phyloP scores from a whole-genome alignment of 2,888 invertebrate species.

The Clepsis dumicolana region DNA sequence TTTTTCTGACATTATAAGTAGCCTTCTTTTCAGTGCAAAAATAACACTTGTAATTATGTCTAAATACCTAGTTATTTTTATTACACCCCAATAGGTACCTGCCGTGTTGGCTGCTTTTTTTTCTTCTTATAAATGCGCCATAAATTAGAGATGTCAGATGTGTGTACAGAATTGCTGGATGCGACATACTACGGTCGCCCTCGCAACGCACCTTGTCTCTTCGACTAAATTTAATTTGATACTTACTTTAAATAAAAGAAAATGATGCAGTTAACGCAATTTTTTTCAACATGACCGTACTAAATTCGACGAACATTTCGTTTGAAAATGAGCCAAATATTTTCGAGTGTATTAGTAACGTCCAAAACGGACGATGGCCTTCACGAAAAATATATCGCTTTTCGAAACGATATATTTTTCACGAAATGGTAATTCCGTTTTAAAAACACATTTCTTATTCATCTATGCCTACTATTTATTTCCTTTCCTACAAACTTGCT shows the following conservation, averaged over 20 bases:
- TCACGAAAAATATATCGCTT: constrained; percentile 30
- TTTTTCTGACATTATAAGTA: too few relatives aligned
- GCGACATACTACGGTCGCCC: neutral
- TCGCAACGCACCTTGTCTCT: neutral
- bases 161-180: neutral
- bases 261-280: neutral
- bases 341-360: constrained; percentile 48
- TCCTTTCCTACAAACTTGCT: neutral
- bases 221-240: neutral
- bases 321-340: constrained; percentile 44
- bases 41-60: too few relatives aligned
- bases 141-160: neutral
- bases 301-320: constrained; percentile 16
- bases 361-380: constrained; percentile 61
- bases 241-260: neutral
- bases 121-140: too few relatives aligned
- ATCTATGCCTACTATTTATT: neutral
- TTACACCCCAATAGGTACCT: too few relatives aligned
- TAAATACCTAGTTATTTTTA: too few relatives aligned
- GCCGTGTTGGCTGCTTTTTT: too few relatives aligned
- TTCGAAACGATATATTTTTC: constrained; percentile 2
- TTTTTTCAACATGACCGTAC: constrained; percentile 9
- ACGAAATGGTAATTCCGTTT: neutral
- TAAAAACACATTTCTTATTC: neutral
- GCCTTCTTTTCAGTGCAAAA: too few relatives aligned